Evolutionary conservation across 2,113 vertebrate species (phyloP).

Genomic region (Caloenas nicobarica): DNA sequence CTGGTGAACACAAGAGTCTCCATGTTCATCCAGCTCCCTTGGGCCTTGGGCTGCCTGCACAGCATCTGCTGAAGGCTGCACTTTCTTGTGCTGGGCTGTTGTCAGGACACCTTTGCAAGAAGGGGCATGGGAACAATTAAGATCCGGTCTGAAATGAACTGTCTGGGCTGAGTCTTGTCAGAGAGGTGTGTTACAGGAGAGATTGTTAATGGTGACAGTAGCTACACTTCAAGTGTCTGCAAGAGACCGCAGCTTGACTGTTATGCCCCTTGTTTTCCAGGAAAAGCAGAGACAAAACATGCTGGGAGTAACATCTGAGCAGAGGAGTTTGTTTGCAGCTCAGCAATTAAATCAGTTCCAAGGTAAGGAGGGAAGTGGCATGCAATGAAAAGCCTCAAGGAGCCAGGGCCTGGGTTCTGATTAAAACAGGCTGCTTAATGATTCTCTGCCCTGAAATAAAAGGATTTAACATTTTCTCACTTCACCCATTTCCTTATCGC

Average conservation of each 20-base stretch:
- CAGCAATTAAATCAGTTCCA: slow-evolving; percentile 84
- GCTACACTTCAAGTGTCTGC: not conserved
- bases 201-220: not conserved
- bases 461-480: not conserved
- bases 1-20: not conserved
- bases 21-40: not conserved
- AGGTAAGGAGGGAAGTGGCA: slow-evolving; percentile 71
- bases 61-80: not conserved
- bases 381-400: not conserved
- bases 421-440: not conserved
- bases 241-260: not conserved
- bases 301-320: slow-evolving; percentile 76
- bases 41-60: not conserved
- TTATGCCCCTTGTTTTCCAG: slow-evolving; percentile 68
- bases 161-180: not conserved
- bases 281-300: slow-evolving; percentile 84
- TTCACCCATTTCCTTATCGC: not conserved
- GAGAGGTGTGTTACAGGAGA: not conserved
- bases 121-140: not conserved
- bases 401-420: not conserved
- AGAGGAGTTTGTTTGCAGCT: slow-evolving; percentile 66
- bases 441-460: not conserved
- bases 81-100: not conserved
- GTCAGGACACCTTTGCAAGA: not conserved
- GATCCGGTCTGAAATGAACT: not conserved